A percentile compares a stretch with the other conserved stretches of the same genome.
Evolutionary conservation across 2,888 invertebrate species (phyloP).

Genomic region (Elmis aenea): DNA sequence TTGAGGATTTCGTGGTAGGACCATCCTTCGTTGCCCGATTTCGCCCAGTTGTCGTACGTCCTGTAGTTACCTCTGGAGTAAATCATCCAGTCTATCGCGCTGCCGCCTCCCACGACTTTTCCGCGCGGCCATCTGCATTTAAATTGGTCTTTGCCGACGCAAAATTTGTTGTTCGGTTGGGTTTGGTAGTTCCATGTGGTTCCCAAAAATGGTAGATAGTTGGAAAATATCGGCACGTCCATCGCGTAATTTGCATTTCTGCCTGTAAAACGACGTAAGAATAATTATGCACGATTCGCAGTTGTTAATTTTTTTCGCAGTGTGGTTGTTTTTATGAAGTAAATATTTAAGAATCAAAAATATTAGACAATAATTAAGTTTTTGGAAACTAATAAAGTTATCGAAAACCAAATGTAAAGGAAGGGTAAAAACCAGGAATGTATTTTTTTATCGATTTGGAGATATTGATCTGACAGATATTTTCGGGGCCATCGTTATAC

Average conservation of each 20-base stretch:
- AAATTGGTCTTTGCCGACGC: conserved; percentile 43
- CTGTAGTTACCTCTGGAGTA: conserved; percentile 76
- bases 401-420: conserved; percentile 63
- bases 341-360: no score
- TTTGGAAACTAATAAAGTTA: no score
- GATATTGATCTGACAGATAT: no score
- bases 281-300: no score
- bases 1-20: conserved; percentile 65
- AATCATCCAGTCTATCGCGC: conserved; percentile 79
- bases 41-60: conserved; percentile 81
- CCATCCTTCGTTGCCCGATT: conserved; percentile 77
- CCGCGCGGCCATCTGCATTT: conserved; percentile 67
- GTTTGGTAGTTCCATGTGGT: conserved; percentile 68
- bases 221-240: conserved; percentile 83
- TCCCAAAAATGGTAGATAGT: conserved; percentile 62
- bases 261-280: no score
- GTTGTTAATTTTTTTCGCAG: no score
- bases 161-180: conserved; percentile 54
- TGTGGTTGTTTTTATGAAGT: no score
- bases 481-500: no score
- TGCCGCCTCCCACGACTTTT: conserved; percentile 76
- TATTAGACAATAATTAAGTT: no score
- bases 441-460: no score
- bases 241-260: no score
- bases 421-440: no score